Base-by-base conservation (phyloP, 2,113 vertebrate genomes). In the Thinocorus orbignyianus region DNA sequence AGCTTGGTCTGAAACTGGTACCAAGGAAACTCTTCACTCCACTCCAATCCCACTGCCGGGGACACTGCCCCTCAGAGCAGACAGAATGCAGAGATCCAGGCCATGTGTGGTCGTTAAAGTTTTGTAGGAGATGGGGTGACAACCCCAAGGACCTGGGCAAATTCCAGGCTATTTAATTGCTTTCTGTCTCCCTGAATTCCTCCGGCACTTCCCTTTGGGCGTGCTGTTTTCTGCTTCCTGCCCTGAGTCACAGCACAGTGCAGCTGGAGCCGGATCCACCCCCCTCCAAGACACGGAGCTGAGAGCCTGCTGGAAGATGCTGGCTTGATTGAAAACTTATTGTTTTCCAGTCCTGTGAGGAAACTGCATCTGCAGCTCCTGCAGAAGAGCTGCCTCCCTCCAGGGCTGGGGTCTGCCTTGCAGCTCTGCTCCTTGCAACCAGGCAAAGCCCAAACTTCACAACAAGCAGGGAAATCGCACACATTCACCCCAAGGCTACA, bases 41-140 rank as follows among this genome's bases (percentile, higher is more conserved):
- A 7, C 51, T 35, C 33, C 1, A 1, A 7, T 54, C 37, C 30
- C 60, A 6, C n/a, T 6, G 48, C 57, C 31, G 18, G 4, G 42
- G 64, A 39, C 13, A 2, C 6, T 3, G 14, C 24, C 23, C 5
- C 52, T 51, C 41, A 6, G 18, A 58, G 44, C 42, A 44, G 44
- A 57, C n/a, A 6, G 1, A 23, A 9, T 0, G 0, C 19, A 4
- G 71, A 49, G 65, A 52, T 20, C 49, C 49, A 13, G 30, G 51
- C 42, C 42, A 22, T 2, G 1, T 3, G 9, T 1, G 30, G 61
- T 35, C 20, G 1, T 55, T 35, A 11, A 7, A 33, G 52, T 14
- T 71, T 25, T 31, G 74, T 26, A 76, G 73, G 70, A 85, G 48
- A 17, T 15, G 61, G 51, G 71, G 68, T 90, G 88, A 92, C 57